Conservation (phyloP, 2,888 invertebrate species). For the Drosophila falleni region DNA sequence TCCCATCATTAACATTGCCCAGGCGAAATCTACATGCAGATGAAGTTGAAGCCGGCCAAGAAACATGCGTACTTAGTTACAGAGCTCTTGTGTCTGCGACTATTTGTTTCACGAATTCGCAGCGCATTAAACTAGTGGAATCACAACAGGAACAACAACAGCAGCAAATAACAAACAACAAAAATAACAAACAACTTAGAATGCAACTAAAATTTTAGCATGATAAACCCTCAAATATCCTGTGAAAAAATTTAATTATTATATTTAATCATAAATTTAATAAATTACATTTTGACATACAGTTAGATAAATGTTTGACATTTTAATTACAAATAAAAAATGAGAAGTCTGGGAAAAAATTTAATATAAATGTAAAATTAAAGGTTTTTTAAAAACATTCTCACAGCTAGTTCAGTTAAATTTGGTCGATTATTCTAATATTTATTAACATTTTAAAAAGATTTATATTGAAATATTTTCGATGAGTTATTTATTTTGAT, state of each 20-base stretch:
- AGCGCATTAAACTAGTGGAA: conserved; percentile 60
- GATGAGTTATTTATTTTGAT: too few species aligned
- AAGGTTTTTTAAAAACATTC: too few species aligned
- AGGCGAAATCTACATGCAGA: conserved; percentile 69
- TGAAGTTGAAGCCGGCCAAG: conserved; percentile 63
- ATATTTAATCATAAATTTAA: background rate
- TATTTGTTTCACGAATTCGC: conserved; percentile 83
- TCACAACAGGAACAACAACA: conserved; percentile 22
- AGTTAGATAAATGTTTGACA: background rate
- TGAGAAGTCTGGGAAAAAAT: too few species aligned
- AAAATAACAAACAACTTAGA: conserved; percentile 44
- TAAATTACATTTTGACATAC: background rate
- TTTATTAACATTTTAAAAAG: too few species aligned
- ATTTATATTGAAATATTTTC: too few species aligned
- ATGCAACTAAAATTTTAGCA: background rate
- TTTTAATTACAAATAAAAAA: background rate
- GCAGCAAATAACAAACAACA: conserved; percentile 11
- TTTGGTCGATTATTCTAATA: background rate
- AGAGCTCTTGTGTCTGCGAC: conserved; percentile 62
- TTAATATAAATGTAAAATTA: too few species aligned
- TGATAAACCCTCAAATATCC: conserved; percentile 31
- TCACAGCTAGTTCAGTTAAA: too few species aligned
- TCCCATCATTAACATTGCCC: conserved; percentile 76
- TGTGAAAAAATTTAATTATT: background rate
- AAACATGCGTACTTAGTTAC: conserved; percentile 82